These are phyloP conservation scores for Apotomis betuletana DNA, from an alignment of 2,888 invertebrate genomes.

Conservation along the genomic window DNA sequence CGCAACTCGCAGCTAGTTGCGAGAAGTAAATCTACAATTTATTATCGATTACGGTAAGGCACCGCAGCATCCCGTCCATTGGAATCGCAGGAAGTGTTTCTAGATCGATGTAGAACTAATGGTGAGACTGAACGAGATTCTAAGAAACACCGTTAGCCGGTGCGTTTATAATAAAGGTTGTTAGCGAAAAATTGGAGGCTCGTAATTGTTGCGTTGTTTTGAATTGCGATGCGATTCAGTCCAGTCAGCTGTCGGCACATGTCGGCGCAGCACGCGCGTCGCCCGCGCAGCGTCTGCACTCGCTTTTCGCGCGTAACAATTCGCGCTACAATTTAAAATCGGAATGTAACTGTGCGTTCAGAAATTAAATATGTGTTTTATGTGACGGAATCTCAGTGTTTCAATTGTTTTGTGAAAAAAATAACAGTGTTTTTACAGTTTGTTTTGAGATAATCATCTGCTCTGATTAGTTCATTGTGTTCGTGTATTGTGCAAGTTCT, in stretches of 20 bases:
- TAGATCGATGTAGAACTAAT: slow-evolving; percentile 53
- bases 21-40: slow-evolving; percentile 72
- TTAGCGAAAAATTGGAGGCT: slow-evolving; percentile 72
- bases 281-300: slow-evolving; percentile 70
- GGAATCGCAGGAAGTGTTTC: slow-evolving; percentile 65
- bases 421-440: slow-evolving; percentile 24
- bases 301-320: slow-evolving; percentile 62
- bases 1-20: slow-evolving; percentile 63
- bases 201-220: slow-evolving; percentile 76
- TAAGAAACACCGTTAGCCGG: slow-evolving; percentile 46
- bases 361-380: slow-evolving; percentile 22
- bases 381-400: slow-evolving; percentile 29
- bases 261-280: slow-evolving; percentile 75
- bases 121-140: slow-evolving; percentile 10
- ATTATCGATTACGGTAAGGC: slow-evolving; percentile 63
- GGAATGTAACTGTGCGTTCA: slow-evolving; percentile 2
- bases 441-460: slow-evolving; percentile 43
- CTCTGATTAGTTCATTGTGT: slow-evolving; percentile 51
- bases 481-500: slow-evolving; percentile 49
- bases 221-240: slow-evolving; percentile 64
- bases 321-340: slow-evolving; percentile 48
- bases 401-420: slow-evolving; percentile 2
- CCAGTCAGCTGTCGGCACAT: slow-evolving; percentile 82
- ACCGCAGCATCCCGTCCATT: slow-evolving; percentile 53
- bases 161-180: slow-evolving; percentile 55